phyloP scores from a whole-genome alignment of 2,113 vertebrate genomes.

The Indicator indicator region DNA sequence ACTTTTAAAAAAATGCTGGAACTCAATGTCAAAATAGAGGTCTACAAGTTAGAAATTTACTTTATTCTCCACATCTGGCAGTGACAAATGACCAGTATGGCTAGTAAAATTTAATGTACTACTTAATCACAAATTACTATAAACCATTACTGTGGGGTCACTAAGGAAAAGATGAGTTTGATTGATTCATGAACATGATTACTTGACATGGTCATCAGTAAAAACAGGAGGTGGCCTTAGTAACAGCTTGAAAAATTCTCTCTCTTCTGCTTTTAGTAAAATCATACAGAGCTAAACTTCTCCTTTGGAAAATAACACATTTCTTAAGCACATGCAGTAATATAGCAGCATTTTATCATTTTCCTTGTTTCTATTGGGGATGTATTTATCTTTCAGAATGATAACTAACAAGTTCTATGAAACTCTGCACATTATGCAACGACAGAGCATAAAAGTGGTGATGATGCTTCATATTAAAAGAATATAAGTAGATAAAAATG shows the following conservation, averaged over 20 bases:
- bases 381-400: neutral
- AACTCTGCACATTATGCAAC: neutral
- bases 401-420: conserved; percentile 4
- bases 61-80: neutral
- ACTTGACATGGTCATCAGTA: neutral
- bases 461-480: neutral
- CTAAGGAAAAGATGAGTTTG: neutral
- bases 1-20: neutral
- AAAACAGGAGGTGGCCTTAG: neutral
- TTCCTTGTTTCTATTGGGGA: neutral
- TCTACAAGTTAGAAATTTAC: neutral
- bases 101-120: neutral
- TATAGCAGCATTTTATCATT: neutral
- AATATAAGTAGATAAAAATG: conserved; percentile 9
- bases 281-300: neutral
- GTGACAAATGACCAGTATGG: neutral
- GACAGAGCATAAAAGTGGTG: neutral
- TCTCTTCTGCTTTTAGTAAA: neutral
- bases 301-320: neutral
- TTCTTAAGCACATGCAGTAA: neutral
- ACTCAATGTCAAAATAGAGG: neutral
- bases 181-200: neutral
- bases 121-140: neutral
- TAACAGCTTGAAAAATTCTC: neutral
- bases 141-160: neutral